Evolutionary conservation across 92 coral and sea anemone genomes (phyloP).

Genomic region (Metridium senile): DNA sequence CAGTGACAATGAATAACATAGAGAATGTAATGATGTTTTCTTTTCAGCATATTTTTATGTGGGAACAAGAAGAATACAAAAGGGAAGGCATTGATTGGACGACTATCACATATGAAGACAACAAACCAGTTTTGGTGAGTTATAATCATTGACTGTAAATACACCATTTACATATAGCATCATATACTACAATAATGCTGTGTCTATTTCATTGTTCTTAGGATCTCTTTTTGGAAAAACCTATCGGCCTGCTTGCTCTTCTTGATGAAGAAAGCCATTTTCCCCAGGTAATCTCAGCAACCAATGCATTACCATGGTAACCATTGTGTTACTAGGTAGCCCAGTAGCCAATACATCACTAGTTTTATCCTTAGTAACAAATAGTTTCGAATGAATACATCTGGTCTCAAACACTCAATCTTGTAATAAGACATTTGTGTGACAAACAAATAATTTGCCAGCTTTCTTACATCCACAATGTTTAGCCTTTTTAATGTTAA

Average conservation of each 20-base stretch:
- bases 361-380: neutral
- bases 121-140: conserved; percentile 86
- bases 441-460: too few species aligned
- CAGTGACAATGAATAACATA: too few species aligned
- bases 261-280: conserved; percentile 88
- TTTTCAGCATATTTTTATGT: conserved; percentile 81
- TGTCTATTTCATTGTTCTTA: conserved; percentile 4
- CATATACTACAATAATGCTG: neutral
- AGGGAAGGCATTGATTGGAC: conserved; percentile 88
- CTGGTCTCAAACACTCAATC: too few species aligned
- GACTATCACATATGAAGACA: conserved; percentile 72
- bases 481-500: too few species aligned
- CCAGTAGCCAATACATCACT: too few species aligned
- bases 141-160: neutral
- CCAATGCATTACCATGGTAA: neutral
- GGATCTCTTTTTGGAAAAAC: conserved; percentile 80
- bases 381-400: too few species aligned
- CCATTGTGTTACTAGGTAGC: neutral
- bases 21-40: too few species aligned
- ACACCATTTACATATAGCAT: too few species aligned
- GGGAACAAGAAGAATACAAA: conserved; percentile 89
- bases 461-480: too few species aligned
- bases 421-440: too few species aligned
- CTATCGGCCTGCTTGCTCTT: conserved; percentile 72
- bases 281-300: conserved; percentile 64